Evolutionary conservation across 2,797 vertebrate species (phyloP).

Genomic region (Eurystomus glaucurus): DNA sequence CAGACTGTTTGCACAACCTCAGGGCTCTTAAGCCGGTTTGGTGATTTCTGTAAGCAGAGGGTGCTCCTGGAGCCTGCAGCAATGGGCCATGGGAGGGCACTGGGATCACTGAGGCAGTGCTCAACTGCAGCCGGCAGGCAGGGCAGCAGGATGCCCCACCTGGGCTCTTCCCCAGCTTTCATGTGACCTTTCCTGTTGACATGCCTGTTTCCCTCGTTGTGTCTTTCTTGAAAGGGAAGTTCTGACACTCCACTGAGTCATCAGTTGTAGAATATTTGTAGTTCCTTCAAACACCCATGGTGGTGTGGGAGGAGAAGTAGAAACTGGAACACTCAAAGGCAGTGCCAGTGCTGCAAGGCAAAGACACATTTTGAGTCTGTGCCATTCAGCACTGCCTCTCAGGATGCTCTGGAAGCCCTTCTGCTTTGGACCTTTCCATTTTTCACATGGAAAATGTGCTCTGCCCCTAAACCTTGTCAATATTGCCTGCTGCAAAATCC

Average conservation of each 20-base stretch:
- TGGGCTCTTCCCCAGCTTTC: background rate
- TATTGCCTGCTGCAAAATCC: background rate
- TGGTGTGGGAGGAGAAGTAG: background rate
- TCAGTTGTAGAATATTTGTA: background rate
- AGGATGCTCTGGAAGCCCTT: background rate
- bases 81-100: accelerated
- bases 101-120: too few relatives aligned
- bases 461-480: background rate
- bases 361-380: accelerated
- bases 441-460: background rate
- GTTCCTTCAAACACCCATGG: accelerated
- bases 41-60: background rate
- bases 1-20: background rate
- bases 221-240: background rate
- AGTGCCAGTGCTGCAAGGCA: background rate
- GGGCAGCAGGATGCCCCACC: accelerated
- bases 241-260: background rate
- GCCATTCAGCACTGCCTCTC: accelerated
- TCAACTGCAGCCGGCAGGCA: accelerated
- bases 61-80: background rate
- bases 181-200: background rate
- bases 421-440: background rate
- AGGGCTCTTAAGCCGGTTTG: accelerated
- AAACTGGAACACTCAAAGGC: background rate
- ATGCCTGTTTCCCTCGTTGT: background rate